A percentile compares a stretch with the other conserved stretches of the same genome.
Evolutionary conservation across 2,888 invertebrate genomes (phyloP).

Genomic region (Meteorus cinctellus): DNA sequence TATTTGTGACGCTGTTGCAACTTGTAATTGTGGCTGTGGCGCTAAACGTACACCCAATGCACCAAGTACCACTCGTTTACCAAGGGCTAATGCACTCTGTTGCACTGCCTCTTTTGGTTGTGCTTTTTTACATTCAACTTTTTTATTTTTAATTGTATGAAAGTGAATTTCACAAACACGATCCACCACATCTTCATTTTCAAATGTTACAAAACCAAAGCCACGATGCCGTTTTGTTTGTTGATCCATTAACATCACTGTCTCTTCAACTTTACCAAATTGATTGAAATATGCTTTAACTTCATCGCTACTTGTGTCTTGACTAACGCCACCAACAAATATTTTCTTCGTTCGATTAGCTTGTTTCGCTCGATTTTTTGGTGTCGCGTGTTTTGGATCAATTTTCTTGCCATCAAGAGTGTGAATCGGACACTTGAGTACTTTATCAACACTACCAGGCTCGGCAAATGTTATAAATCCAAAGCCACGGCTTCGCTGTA

Average conservation of each 20-base stretch:
- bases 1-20: conserved; percentile 75
- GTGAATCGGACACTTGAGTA: conserved; percentile 91
- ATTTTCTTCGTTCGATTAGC: conserved; percentile 94
- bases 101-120: conserved; percentile 93
- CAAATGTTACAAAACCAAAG: conserved; percentile 94
- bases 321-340: conserved; percentile 93
- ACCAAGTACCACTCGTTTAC: conserved; percentile 82
- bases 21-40: conserved; percentile 78
- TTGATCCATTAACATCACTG: conserved; percentile 95
- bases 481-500: conserved; percentile 94
- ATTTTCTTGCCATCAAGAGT: conserved; percentile 95
- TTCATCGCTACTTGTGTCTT: conserved; percentile 93
- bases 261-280: conserved; percentile 92
- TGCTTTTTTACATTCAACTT: conserved; percentile 92
- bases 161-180: conserved; percentile 95
- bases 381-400: conserved; percentile 95
- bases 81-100: conserved; percentile 80
- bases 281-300: conserved; percentile 93
- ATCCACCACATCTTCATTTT: conserved; percentile 92
- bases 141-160: conserved; percentile 94
- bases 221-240: conserved; percentile 93
- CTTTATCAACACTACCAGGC: conserved; percentile 92
- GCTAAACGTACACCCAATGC: conserved; percentile 81
- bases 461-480: conserved; percentile 96
- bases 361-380: conserved; percentile 89